Evolutionary conservation across 2,888 invertebrate species (phyloP).

Genomic region (Alloscopus bannaensis): DNA sequence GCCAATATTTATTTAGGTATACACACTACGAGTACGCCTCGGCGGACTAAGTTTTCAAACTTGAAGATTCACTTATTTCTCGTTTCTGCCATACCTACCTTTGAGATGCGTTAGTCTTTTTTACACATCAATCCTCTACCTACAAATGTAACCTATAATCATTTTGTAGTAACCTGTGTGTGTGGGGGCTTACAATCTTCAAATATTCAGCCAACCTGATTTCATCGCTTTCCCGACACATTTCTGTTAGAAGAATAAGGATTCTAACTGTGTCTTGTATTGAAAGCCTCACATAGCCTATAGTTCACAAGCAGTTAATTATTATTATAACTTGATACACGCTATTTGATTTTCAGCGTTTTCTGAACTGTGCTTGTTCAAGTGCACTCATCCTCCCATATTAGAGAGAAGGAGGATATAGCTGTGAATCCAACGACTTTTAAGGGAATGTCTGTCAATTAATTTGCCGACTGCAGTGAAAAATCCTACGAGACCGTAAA

Average conservation of each 20-base stretch:
- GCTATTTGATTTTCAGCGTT: neutral
- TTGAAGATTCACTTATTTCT: no score
- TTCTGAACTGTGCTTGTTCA: neutral
- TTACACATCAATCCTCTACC: neutral
- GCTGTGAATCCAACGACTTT: slow-evolving; percentile 16
- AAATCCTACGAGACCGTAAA: slow-evolving; percentile 27
- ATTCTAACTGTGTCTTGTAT: neutral
- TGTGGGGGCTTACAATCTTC: neutral
- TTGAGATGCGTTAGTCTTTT: neutral
- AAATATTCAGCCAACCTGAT: slow-evolving; percentile 7
- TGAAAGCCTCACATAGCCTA: neutral
- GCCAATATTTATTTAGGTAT: neutral
- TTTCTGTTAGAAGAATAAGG: no score
- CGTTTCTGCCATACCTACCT: no score
- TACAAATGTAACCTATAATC: no score
- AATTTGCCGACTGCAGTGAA: slow-evolving; percentile 30
- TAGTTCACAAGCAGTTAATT: neutral
- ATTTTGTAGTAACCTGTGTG: no score
- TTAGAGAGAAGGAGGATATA: neutral
- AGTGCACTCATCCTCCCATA: neutral
- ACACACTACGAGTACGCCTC: neutral
- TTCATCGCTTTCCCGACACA: slow-evolving; percentile 4
- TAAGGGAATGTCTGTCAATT: slow-evolving; percentile 23
- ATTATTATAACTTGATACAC: slow-evolving; percentile 4
- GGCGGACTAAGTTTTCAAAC: no score